A percentile compares a stretch with the other conserved stretches of the same genome.
Conservation (phyloP, 1,140 invertebrate genomes). For the Trichomalopsis sarcophagae region DNA sequence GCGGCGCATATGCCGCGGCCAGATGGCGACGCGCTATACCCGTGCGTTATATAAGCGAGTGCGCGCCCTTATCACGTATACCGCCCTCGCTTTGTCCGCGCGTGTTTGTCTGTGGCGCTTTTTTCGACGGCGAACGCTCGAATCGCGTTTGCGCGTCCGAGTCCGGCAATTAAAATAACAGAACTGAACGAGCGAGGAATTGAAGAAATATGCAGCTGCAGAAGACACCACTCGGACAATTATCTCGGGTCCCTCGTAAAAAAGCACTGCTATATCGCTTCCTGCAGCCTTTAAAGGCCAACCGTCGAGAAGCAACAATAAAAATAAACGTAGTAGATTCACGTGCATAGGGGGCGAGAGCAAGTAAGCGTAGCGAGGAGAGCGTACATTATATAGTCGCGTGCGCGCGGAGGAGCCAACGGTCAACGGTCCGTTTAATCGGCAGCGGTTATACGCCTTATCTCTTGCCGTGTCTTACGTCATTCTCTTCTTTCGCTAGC, state of each 20-base stretch:
- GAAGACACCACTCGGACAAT: too few species aligned
- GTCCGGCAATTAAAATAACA: too few species aligned
- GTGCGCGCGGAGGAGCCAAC: background rate
- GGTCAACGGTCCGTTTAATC: constrained; percentile 36
- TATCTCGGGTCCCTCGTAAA: too few species aligned
- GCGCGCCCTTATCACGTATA: background rate
- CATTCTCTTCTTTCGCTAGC: background rate
- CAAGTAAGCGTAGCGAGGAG: background rate
- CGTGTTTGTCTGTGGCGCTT: background rate
- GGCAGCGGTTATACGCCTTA: constrained; percentile 10
- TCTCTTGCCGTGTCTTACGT: background rate
- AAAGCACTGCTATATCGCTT: too few species aligned
- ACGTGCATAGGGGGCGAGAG: background rate
- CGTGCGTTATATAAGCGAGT: background rate
- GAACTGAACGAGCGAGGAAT: too few species aligned
- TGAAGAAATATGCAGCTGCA: too few species aligned
- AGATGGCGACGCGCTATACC: background rate
- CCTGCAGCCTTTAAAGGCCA: too few species aligned
- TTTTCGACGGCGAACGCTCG: background rate
- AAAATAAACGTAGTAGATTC: background rate
- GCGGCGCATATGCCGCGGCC: constrained; percentile 4
- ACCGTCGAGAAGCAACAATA: too few species aligned
- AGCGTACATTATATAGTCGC: background rate
- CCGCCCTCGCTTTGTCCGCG: background rate
- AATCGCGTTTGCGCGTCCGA: too few species aligned